Base-by-base conservation (phyloP, 1,140 invertebrate species). In the Mactra quadrangularis region DNA sequence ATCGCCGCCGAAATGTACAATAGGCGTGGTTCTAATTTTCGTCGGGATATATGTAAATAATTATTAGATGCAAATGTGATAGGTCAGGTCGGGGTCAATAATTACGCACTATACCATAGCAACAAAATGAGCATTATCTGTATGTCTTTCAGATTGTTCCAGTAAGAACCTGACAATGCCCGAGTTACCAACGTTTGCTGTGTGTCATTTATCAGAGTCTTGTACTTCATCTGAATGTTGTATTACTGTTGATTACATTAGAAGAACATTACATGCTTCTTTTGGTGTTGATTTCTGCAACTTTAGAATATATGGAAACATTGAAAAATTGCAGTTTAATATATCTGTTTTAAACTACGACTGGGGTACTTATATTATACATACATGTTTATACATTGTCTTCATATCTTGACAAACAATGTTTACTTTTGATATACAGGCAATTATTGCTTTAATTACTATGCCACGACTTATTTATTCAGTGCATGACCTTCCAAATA, bases 301-400 rank as follows among this genome's bases (percentile, higher is more conserved):
- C 9, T 71, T 52, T 71, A 27, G 15, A 6, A 71, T 71, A 7
- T 31, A 27, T 2, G 29, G 41, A 27, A 52, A 31, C 1, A 17
- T 71, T 17, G 68, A 71, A 33, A 71, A 31, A 33, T 15, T 71
- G 0, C 19, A 9, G 13, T 71, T 71, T 38, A 41, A 71, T 22
- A 47, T 83, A 22, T 38, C 75, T 0, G 45, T 83, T 17, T 68
- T 85, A 19, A n/a, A 50, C 25, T 82, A 82, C 59, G 50, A 47
- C n/a, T 82, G 77, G 71, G 84, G n/a, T n/a, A n/a, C n/a, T n/a
- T n/a, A n/a, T n/a, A n/a, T n/a, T n/a, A n/a, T n/a, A n/a, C n/a
- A n/a, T 50, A 47, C 45, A 9, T 47, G 45, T n/a, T n/a, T n/a
- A 57, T 57, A 3, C 9, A 11, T 9, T 47, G 45, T 47, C 19